Base-by-base conservation (phyloP, 2,797 vertebrate species). In the Enteromius anoplus region DNA sequence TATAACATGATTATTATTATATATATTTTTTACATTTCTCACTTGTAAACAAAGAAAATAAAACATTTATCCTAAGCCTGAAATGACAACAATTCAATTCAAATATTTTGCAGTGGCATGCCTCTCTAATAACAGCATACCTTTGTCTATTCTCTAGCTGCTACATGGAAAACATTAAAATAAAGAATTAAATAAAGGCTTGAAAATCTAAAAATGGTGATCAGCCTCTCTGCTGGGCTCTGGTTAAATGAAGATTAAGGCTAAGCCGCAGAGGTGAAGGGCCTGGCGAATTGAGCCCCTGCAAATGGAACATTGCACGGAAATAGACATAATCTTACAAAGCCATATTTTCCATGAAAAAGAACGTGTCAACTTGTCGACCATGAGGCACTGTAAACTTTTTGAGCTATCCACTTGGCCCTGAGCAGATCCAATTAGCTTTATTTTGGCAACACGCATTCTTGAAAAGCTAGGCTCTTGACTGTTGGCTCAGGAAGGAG, bases 321-420 rank as follows among this genome's bases (percentile, higher is more conserved):
- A 94, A 94, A 93, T 91, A 93, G 91, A 93, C 91, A 91, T 94
- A 95, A 95, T 94, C 93, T 94, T 90, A 93, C 87, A 92, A 92
- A 94, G 91, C 90, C 92, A 93, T 91, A 94, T 93, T 94, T 93
- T 87, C 85, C 84, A 80, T 85, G 88, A 92, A 91, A 93, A 92
- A 88, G 88, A 92, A 91, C 86, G 87, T 93, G 92, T 93, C 89
- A 87, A 88, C 89, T 88, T 83, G 29, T 85, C 89, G 93, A 92
- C 93, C 91, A 93, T 88, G 90, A 92, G 86, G 88, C 91, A 34
- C 90, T 86, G 73, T 93, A 93, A 94, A 92, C 88, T 92, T 94
- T 93, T 92, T 89, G 92, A 92, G 86, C 82, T 89, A 88, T 87
- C 91, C 87, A 88, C 87, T 94, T 90, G 90, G 89, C 87, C 88